Evolutionary conservation across 2,888 invertebrate species (phyloP).

Genomic region (Suillia variegata): DNA sequence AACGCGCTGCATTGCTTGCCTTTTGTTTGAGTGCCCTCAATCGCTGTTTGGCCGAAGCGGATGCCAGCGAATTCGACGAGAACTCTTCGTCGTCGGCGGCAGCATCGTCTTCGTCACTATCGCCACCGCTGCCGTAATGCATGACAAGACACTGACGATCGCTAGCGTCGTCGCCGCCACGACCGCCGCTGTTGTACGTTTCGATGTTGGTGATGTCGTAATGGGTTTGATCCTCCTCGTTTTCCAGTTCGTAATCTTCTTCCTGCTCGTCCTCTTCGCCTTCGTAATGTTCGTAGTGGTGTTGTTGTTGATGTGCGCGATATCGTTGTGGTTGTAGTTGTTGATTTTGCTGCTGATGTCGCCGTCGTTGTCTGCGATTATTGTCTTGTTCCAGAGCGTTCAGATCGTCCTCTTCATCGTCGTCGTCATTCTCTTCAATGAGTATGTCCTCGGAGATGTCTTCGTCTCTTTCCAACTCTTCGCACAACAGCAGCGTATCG

Average conservation of each 20-base stretch:
- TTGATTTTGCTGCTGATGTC: slow-evolving; percentile 40
- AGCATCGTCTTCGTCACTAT: slow-evolving; percentile 42
- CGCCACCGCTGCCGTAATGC: slow-evolving; percentile 42
- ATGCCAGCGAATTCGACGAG: slow-evolving; percentile 51
- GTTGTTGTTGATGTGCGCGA: slow-evolving; percentile 28
- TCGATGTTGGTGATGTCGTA: slow-evolving; percentile 57
- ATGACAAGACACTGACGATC: slow-evolving; percentile 50
- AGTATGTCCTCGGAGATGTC: slow-evolving; percentile 33
- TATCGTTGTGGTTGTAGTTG: too few species aligned
- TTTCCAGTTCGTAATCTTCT: slow-evolving; percentile 44
- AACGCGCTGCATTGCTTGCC: slow-evolving; percentile 29
- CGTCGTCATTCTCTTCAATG: slow-evolving; percentile 30
- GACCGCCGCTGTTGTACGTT: slow-evolving; percentile 50
- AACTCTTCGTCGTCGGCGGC: slow-evolving; percentile 51
- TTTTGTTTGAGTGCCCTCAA: slow-evolving; percentile 51
- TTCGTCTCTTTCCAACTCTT: slow-evolving; percentile 53
- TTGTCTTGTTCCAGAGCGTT: slow-evolving; percentile 26
- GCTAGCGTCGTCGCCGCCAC: slow-evolving; percentile 40
- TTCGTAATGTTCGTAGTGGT: slow-evolving; percentile 50
- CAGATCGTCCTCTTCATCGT: slow-evolving; percentile 29
- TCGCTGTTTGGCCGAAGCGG: slow-evolving; percentile 49
- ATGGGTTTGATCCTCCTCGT: slow-evolving; percentile 56
- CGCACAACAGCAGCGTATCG: slow-evolving; percentile 53
- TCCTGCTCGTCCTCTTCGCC: slow-evolving; percentile 44
- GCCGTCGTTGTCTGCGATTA: slow-evolving; percentile 34